phyloP scores from a whole-genome alignment of 2,113 vertebrate species.

The Ovis aries region DNA sequence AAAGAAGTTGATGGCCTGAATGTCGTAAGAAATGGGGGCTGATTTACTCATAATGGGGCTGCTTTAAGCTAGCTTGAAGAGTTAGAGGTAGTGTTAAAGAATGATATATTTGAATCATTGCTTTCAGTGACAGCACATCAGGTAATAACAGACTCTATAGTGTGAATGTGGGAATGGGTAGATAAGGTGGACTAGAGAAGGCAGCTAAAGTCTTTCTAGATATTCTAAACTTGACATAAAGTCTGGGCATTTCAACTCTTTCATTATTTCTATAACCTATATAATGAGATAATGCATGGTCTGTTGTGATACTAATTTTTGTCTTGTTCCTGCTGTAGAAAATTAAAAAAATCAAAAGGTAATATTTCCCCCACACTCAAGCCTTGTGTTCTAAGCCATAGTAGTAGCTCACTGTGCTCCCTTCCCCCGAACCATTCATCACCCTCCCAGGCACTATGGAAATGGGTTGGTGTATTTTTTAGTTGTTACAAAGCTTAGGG shows the following conservation, averaged over 20 bases:
- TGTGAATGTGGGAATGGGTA: neutral
- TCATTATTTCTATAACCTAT: neutral
- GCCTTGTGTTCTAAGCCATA: neutral
- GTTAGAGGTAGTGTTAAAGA: neutral
- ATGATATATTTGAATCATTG: neutral
- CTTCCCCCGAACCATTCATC: fast-evolving
- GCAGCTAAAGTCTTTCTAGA: neutral
- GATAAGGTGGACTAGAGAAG: neutral
- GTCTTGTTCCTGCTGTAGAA: neutral
- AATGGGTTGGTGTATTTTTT: neutral
- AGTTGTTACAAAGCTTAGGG: neutral
- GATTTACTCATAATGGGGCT: neutral
- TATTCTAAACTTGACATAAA: neutral
- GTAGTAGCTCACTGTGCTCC: too few species aligned
- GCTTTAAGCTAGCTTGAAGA: neutral
- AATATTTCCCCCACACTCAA: neutral
- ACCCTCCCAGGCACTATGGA: neutral
- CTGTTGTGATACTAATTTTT: neutral
- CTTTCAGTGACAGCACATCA: neutral
- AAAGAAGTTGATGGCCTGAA: neutral
- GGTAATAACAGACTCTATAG: neutral
- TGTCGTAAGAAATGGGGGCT: neutral
- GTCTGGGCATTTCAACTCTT: neutral
- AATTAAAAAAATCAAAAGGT: neutral
- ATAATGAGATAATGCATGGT: neutral